phyloP scores from a whole-genome alignment of 64 coral and sea anemone species.

The Montipora sp. region DNA sequence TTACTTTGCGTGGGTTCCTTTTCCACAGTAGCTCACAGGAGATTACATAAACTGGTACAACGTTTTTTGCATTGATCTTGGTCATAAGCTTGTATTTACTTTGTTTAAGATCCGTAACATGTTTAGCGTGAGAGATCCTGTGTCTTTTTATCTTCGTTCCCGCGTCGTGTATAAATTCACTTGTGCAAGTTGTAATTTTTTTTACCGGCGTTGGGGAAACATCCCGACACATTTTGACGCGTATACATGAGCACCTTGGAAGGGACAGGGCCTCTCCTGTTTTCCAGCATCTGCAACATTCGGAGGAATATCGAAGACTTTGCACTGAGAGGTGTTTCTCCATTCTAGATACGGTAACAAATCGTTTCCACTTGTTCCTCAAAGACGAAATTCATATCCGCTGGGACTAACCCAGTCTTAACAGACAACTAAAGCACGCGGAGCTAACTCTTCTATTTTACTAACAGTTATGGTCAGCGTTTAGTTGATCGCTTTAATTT shows the following conservation, averaged over 20 bases:
- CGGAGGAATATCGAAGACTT: neutral
- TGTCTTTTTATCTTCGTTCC: neutral
- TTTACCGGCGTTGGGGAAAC: neutral
- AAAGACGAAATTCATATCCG: neutral
- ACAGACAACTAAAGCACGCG: neutral
- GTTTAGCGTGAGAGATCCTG: neutral
- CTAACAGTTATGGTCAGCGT: too few relatives aligned
- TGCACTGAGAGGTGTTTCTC: neutral
- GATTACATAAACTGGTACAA: too few relatives aligned
- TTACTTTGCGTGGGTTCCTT: too few relatives aligned
- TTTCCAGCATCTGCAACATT: neutral
- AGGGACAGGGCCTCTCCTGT: neutral
- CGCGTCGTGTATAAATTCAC: neutral
- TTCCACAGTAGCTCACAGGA: too few relatives aligned
- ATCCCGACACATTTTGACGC: neutral
- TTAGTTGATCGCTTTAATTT: too few relatives aligned
- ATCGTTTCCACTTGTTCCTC: neutral
- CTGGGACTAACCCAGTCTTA: neutral
- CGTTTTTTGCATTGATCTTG: too few relatives aligned
- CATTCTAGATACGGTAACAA: neutral
- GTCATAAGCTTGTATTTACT: too few relatives aligned
- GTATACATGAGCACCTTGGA: neutral
- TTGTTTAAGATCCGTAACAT: neutral
- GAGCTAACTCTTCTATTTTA: neutral
- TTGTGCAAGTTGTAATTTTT: neutral